Base-by-base conservation (phyloP, 2,113 vertebrate species). In the Sebastes schlegelii region DNA sequence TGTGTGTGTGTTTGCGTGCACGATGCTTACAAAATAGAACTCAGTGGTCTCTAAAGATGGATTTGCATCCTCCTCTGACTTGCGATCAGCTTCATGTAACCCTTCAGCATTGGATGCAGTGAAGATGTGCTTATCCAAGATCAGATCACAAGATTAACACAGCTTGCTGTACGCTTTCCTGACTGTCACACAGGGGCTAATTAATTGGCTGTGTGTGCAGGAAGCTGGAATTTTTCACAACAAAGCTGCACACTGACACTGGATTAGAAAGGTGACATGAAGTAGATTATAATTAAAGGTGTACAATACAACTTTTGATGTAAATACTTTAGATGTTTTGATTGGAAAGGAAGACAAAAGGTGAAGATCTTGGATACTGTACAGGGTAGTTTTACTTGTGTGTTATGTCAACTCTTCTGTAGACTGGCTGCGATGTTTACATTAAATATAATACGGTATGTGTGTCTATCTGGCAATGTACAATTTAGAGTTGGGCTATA, bases 51-150 rank as follows among this genome's bases (percentile, higher is more conserved):
- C 11, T 16, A 13, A 74, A 58, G 77, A 75, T 70, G 71, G 23
- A 48, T 75, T 46, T 23, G 17, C 23, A 23, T 26, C 8, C 26
- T 77, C 42, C 17, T 66, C 62, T 65, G 63, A 46, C 52, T 71
- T 74, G 10, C 19, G 63, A 64, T 73, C 70, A 46, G 58, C 13
- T 57, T 69, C 26, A 16, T 73, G 34, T 19, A 73, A 42, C 51
- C 43, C 48, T 49, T 80, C 17, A 34, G 46, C 55, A 26, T 65
- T 5, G 3, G 70, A 57, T 72, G 58, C 34, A 57, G 45, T 55
- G 40, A 85, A 79, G 82, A 81, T 62, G 67, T 54, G 45, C 79
- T 65, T 51, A 75, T 88, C 34, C 40, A 6, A 55, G 72, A 88
- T 82, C 26, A 82, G 42, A 73, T 89, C 57, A 45, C 52, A 62